Evolutionary conservation across 1,140 invertebrate species (phyloP).

Genomic region (Danaus melanippus): DNA sequence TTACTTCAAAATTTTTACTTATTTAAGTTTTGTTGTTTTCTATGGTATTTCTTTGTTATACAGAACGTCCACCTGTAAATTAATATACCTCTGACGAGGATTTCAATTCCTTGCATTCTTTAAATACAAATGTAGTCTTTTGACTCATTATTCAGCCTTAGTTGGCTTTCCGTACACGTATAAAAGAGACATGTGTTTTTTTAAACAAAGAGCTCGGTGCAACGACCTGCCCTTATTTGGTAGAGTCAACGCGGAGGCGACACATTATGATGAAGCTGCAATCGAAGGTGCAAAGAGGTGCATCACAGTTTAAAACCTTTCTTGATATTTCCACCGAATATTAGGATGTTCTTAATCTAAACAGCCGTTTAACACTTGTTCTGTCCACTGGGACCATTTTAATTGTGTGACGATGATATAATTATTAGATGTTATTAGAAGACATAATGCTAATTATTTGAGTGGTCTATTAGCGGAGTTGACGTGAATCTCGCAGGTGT

Average conservation of each 20-base stretch:
- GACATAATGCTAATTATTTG: conserved; percentile 42
- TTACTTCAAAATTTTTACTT: background rate
- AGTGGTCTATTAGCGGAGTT: conserved; percentile 54
- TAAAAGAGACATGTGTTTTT: conserved; percentile 58
- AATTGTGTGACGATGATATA: too few species aligned
- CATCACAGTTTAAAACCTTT: background rate
- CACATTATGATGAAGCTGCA: conserved; percentile 25
- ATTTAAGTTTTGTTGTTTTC: background rate
- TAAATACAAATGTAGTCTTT: conserved; percentile 40
- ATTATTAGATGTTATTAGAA: conserved; percentile 16
- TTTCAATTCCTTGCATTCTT: conserved; percentile 39
- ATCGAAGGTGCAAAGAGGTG: conserved; percentile 6
- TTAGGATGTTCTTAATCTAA: too few species aligned
- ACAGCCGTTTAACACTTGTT: too few species aligned
- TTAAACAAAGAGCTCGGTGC: conserved; percentile 62
- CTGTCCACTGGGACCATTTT: too few species aligned
- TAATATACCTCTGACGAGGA: conserved; percentile 27
- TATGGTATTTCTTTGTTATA: conserved; percentile 19
- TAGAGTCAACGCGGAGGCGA: conserved; percentile 47
- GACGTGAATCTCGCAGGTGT: conserved; percentile 61
- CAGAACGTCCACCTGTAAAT: conserved; percentile 12
- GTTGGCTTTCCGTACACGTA: conserved; percentile 56
- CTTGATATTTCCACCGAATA: too few species aligned
- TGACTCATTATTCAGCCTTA: conserved; percentile 49
- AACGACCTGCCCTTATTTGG: conserved; percentile 69